A percentile compares a stretch with the other conserved stretches of the same genome.
These are phyloP conservation scores for Stenchaetothrips biformis DNA, from an alignment of 2,888 invertebrate species.

Conservation along the genomic window DNA sequence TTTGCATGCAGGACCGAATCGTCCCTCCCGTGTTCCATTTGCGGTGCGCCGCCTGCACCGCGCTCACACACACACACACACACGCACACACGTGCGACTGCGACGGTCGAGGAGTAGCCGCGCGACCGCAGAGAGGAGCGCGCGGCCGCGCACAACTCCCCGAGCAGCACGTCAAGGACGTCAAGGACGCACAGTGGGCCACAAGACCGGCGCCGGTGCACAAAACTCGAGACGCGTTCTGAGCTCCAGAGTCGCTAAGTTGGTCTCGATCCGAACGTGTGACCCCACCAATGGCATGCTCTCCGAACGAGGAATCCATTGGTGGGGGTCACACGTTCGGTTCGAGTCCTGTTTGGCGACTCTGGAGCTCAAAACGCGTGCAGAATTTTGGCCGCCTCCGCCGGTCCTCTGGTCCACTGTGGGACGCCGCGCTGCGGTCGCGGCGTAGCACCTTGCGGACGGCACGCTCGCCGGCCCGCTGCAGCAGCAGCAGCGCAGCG, in stretches of 20 bases:
- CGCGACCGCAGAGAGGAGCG: background rate
- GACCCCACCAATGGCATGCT: too few relatives aligned
- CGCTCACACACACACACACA: background rate
- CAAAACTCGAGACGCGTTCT: too few relatives aligned
- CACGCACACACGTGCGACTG: background rate
- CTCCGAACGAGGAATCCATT: too few relatives aligned
- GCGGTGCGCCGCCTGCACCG: background rate
- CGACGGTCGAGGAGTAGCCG: too few relatives aligned
- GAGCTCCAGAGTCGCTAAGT: too few relatives aligned
- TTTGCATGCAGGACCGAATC: constrained; percentile 6
- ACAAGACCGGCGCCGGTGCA: background rate
- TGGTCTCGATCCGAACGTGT: too few relatives aligned
- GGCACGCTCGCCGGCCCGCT: background rate
- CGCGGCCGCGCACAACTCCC: background rate
- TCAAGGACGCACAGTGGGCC: background rate
- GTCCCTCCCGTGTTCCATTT: too few relatives aligned
- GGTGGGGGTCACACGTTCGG: too few relatives aligned
- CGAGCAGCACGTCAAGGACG: background rate
- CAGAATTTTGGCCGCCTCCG: too few relatives aligned
- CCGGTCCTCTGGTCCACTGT: too few relatives aligned
- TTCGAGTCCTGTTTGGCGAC: too few relatives aligned
- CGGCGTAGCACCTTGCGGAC: background rate
- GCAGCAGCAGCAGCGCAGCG: background rate
- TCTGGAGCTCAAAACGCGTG: too few relatives aligned
- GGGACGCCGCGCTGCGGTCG: background rate